Conservation (phyloP, 2,113 vertebrate genomes). For the Trematomus loennbergii region DNA sequence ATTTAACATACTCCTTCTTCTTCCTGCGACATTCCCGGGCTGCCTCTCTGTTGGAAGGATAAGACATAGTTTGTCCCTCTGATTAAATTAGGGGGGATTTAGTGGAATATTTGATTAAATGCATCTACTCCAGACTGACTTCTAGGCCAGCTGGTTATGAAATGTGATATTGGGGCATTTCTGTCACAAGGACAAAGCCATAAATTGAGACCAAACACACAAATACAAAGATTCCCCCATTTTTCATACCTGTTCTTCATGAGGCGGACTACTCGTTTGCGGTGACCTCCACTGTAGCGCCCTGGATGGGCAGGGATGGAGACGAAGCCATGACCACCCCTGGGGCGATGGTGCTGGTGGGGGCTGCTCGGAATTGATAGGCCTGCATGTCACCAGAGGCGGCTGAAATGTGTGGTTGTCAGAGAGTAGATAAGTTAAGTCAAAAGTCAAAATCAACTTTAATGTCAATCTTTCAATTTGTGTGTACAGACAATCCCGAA, state of each 20-base stretch:
- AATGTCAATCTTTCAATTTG: too few species aligned
- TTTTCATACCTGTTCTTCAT: conserved; percentile 95
- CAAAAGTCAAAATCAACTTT: too few species aligned
- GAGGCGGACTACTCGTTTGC: conserved; percentile 96
- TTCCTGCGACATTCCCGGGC: conserved; percentile 97
- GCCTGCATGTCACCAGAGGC: conserved; percentile 97
- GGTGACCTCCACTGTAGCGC: conserved; percentile 93
- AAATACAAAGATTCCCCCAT: background rate
- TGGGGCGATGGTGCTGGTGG: conserved; percentile 91
- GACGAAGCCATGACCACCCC: conserved; percentile 97
- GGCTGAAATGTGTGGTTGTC: conserved; percentile 76
- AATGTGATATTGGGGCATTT: background rate
- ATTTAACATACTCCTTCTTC: conserved; percentile 99
- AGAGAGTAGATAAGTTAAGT: background rate
- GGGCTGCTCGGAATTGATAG: conserved; percentile 95
- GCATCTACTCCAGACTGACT: background rate
- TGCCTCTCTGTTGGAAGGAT: conserved; percentile 88
- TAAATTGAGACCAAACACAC: background rate
- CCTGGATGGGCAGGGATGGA: conserved; percentile 89
- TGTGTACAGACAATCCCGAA: too few species aligned
- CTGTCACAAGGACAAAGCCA: background rate
- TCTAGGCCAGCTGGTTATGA: background rate
- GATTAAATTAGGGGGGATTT: background rate
- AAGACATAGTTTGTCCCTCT: conserved; percentile 3
- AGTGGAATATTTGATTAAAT: background rate